These are phyloP conservation scores for Corydoras sp. DNA, from an alignment of 2,113 vertebrate species.

Conservation along the genomic window DNA sequence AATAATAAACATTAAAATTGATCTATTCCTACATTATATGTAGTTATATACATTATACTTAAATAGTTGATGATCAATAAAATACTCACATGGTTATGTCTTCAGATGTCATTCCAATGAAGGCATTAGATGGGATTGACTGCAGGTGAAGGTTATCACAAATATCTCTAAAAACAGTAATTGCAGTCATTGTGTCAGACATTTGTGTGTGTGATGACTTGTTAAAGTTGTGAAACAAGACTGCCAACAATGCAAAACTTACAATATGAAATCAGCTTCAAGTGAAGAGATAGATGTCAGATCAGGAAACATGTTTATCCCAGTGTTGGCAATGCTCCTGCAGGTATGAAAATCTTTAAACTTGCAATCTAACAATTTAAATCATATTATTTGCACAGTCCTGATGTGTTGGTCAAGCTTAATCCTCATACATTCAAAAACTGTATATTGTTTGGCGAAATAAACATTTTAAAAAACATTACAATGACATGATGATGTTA, in stretches of 20 bases:
- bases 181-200: neutral
- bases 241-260: constrained; percentile 54
- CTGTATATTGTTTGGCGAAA: no score
- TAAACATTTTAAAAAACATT: no score
- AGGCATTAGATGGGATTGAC: constrained; percentile 75
- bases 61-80: neutral
- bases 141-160: constrained; percentile 78
- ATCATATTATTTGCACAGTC: no score
- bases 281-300: constrained; percentile 74
- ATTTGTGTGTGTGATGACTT: neutral
- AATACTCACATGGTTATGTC: constrained; percentile 75
- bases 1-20: no score
- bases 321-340: constrained; percentile 84
- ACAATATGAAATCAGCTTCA: constrained; percentile 79
- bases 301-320: constrained; percentile 75
- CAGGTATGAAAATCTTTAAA: constrained; percentile 26
- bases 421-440: no score
- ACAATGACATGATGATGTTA: no score
- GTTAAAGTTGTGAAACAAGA: no score
- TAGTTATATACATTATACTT: no score
- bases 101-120: constrained; percentile 76
- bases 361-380: neutral
- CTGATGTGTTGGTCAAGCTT: no score
- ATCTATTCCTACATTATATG: no score
- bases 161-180: constrained; percentile 68